Conservation (phyloP, 1,140 invertebrate genomes). For the Meteorus sp. region DNA sequence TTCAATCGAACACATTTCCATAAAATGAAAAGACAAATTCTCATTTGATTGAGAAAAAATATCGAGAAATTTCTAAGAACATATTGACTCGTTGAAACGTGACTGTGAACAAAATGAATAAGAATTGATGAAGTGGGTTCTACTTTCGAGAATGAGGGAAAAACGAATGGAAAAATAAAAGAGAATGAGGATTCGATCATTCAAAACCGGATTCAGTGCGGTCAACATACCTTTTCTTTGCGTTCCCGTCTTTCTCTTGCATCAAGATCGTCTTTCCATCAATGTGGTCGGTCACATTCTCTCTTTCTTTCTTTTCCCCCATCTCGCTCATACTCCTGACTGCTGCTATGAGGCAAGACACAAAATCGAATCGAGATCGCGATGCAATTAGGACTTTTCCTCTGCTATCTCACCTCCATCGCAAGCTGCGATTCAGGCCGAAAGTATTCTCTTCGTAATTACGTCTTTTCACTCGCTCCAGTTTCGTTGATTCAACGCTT, state of each 20-base stretch:
- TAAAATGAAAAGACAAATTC: not conserved
- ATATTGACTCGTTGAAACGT: too few relatives aligned
- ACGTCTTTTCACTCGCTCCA: constrained; percentile 28
- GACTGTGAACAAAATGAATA: not conserved
- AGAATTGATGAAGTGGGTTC: constrained; percentile 10
- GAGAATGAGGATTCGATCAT: not conserved
- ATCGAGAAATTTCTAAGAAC: not conserved
- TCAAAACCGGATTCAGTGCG: constrained; percentile 18
- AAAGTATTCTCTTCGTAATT: constrained; percentile 22
- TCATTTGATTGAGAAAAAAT: not conserved
- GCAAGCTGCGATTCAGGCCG: not conserved
- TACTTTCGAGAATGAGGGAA: constrained; percentile 5
- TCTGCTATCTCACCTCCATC: too few relatives aligned
- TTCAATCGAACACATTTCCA: too few relatives aligned
- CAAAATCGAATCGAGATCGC: constrained; percentile 28
- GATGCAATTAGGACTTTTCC: constrained; percentile 29
- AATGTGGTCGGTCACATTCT: too few relatives aligned
- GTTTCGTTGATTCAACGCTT: constrained; percentile 17
- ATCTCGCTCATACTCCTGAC: too few relatives aligned
- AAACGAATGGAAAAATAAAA: not conserved
- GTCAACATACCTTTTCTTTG: too few relatives aligned
- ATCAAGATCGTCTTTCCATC: too few relatives aligned
- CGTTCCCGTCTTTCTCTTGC: not conserved
- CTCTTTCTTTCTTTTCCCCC: not conserved
- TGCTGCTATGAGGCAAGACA: constrained; percentile 1